Conservation (phyloP, 1,140 invertebrate genomes). For the Liolophura sinensis region DNA sequence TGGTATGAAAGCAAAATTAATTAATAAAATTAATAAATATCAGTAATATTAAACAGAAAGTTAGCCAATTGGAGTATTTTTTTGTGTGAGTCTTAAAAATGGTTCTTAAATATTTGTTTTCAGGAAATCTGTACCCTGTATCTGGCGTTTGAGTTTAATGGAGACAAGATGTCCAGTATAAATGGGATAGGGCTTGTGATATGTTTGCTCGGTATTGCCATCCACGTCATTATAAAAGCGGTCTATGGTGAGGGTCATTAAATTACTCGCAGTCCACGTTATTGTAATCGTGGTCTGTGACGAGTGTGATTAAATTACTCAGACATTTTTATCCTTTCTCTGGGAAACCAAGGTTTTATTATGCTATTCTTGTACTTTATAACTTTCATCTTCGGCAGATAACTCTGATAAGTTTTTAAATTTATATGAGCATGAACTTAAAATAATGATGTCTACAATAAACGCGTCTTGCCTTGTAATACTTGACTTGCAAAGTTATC, state of each 20-base stretch:
- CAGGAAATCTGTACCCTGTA: slow-evolving; percentile 89
- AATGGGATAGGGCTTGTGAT: slow-evolving; percentile 86
- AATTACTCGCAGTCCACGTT: neutral
- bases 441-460: no score
- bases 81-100: neutral
- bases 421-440: no score
- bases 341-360: neutral
- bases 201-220: slow-evolving; percentile 84
- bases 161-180: slow-evolving; percentile 79
- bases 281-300: neutral
- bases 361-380: neutral
- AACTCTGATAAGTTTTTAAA: neutral
- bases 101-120: slow-evolving; percentile 52
- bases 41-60: neutral
- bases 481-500: neutral
- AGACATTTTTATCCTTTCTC: neutral
- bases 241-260: slow-evolving; percentile 35
- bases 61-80: neutral
- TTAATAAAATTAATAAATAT: no score
- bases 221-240: slow-evolving; percentile 82
- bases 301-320: neutral
- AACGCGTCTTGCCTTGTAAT: neutral
- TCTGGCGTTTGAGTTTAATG: slow-evolving; percentile 82
- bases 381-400: neutral
- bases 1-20: no score